Percentiles rank a stretch among this genome's conserved stretches.
These are phyloP conservation scores for Stenotaenia linearis DNA, from an alignment of 2,888 invertebrate species.

Conservation along the genomic window DNA sequence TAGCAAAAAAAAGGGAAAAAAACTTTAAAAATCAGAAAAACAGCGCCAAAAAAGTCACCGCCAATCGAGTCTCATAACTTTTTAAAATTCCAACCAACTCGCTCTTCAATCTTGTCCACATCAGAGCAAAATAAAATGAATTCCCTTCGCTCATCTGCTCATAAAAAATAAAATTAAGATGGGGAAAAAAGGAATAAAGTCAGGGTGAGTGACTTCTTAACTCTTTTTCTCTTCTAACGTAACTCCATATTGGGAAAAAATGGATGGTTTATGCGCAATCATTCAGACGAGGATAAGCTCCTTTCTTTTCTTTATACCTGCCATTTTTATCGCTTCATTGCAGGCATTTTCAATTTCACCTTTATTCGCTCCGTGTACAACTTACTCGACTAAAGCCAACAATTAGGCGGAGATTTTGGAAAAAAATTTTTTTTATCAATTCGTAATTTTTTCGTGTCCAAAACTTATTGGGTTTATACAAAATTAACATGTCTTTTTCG, in stretches of 20 bases:
- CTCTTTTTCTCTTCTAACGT: not conserved
- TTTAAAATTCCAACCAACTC: not conserved
- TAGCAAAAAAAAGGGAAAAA: not conserved
- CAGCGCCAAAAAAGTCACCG: not conserved
- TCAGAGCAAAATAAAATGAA: not conserved
- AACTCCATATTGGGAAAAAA: not conserved
- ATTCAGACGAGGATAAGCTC: slow-evolving; percentile 11
- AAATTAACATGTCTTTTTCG: no score
- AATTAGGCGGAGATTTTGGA: not conserved
- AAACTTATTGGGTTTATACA: no score
- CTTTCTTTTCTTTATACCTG: not conserved
- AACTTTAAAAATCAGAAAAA: not conserved
- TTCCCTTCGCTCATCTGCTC: not conserved
- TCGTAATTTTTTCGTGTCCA: not conserved
- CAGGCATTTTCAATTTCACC: not conserved
- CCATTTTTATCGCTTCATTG: slow-evolving; percentile 1
- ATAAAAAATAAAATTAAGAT: not conserved
- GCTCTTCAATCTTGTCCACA: slow-evolving; percentile 13
- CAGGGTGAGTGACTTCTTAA: not conserved
- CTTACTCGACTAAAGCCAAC: not conserved
- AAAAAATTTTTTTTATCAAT: not conserved
- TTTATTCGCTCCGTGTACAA: not conserved
- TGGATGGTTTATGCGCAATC: not conserved
- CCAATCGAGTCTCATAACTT: not conserved
- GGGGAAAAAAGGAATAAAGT: not conserved